Evolutionary conservation across 2,888 invertebrate genomes (phyloP), one percentile per base, ranked within the genome.

Genomic region (Agapetus fuscipes): DNA sequence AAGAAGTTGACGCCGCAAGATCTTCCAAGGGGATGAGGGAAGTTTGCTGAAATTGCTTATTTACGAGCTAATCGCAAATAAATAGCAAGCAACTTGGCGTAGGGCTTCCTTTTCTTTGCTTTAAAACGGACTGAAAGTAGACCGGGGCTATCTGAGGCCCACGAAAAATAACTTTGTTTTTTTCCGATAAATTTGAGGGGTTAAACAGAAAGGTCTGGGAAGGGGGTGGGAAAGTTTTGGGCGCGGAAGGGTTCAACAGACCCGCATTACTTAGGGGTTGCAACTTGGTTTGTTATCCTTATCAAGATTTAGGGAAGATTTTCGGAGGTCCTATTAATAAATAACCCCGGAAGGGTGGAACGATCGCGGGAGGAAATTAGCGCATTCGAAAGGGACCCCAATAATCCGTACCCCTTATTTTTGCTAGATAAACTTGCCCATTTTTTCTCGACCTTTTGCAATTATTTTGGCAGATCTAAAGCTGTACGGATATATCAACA

Each of bases 1-100:
- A 17, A 16, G 31, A 30, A 16, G 37, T 30, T 31, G 37, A 37
- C 37, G 30, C 13, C 3, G 26, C 31, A 3, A 17, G 14, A 20
- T 37, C 15, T 13, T 14, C 11, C 5, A 7, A 13, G 17, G 24
- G 11, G 24, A 25, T 20, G 10, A 24, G 11, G 6, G 15, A 31
- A 30, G 30, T 37, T 25, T 17, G 26, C 25, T 6, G 26, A 30
- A 30, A 37, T 37, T 25, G 31, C 38, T 37, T 38, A 45, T 41
- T 41, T 36, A 45, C 30, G 16, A 33, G 32, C 30, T 34, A 40
- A 45, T 45, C 45, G 41, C 32, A 37, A 41, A 45, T 35, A 41
- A 38, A 41, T 41, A 37, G 30, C 13, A 9, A 20, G n/a, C 4
- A 20, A 20, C 20, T 20, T 20, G 4, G 20, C 20, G 20, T n/a